A percentile compares a stretch with the other conserved stretches of the same genome.
Evolutionary conservation across 2,113 vertebrate genomes (phyloP).

Genomic region (Ciconia stormi): DNA sequence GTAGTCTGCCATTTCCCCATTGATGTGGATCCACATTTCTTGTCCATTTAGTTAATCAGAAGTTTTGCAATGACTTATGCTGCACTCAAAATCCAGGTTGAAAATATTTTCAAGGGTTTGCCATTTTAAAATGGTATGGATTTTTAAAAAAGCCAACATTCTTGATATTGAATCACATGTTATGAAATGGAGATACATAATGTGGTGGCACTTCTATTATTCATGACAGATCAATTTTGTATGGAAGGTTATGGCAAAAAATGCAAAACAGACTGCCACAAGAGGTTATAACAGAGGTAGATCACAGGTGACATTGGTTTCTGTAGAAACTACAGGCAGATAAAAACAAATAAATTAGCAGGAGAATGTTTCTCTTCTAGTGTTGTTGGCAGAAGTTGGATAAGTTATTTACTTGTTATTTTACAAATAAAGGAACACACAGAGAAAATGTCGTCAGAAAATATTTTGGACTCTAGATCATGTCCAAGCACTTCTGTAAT

Average conservation of each 20-base stretch:
- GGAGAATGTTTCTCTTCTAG: slow-evolving; percentile 5
- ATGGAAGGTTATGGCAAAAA: slow-evolving; percentile 60
- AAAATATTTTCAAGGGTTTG: background rate
- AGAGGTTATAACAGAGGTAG: slow-evolving; percentile 37
- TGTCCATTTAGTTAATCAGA: background rate
- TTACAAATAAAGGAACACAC: slow-evolving; percentile 2
- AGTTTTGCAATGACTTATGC: background rate
- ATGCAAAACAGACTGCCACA: slow-evolving; percentile 56
- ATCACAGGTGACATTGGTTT: slow-evolving; percentile 57
- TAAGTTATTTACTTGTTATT: slow-evolving; percentile 29
- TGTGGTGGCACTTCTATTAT: slow-evolving; percentile 31
- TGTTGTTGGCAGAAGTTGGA: background rate
- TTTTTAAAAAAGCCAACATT: slow-evolving; percentile 36
- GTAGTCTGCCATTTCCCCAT: background rate
- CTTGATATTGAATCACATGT: slow-evolving; percentile 10
- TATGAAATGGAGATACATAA: slow-evolving; percentile 50
- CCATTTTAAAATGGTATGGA: background rate
- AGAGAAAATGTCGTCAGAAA: background rate
- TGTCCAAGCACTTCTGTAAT: background rate
- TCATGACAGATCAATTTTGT: slow-evolving; percentile 65
- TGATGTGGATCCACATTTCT: background rate
- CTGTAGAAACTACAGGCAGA: slow-evolving; percentile 39
- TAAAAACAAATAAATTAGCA: slow-evolving; percentile 45
- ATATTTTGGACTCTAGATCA: background rate
- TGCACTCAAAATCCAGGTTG: background rate